phyloP scores from a whole-genome alignment of 2,888 invertebrate genomes.

The Cartodere bifasciata region DNA sequence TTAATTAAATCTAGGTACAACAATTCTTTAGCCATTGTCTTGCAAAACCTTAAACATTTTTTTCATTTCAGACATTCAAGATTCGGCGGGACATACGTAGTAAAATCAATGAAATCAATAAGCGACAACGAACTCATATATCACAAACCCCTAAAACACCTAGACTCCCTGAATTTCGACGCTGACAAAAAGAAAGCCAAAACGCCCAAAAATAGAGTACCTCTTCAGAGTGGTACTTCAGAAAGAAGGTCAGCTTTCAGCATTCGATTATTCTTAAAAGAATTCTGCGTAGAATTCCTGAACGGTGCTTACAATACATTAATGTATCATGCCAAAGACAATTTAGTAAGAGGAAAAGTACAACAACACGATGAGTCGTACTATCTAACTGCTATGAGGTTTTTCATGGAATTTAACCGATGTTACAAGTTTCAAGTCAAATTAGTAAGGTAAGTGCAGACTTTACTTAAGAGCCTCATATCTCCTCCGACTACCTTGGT shows the following conservation, averaged over 20 bases:
- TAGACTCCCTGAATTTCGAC: constrained; percentile 68
- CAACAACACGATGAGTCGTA: constrained; percentile 85
- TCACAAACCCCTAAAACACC: constrained; percentile 71
- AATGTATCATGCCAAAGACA: constrained; percentile 78
- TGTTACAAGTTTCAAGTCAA: constrained; percentile 76
- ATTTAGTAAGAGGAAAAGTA: constrained; percentile 51
- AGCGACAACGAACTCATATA: constrained; percentile 76
- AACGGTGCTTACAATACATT: constrained; percentile 86
- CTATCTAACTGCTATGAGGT: constrained; percentile 86
- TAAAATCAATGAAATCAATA: constrained; percentile 88
- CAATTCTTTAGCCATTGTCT: constrained; percentile 6
- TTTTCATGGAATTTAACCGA: constrained; percentile 97
- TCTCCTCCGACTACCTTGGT: too few relatives aligned
- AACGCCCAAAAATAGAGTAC: constrained; percentile 64
- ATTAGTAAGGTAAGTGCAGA: constrained; percentile 62
- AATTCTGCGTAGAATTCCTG: constrained; percentile 88
- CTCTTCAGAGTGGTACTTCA: constrained; percentile 47
- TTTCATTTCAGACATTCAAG: constrained; percentile 61
- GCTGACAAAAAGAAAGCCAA: constrained; percentile 53
- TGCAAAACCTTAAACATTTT: too few relatives aligned
- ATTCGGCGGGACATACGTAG: constrained; percentile 87
- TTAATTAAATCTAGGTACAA: too few relatives aligned
- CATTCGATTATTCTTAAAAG: constrained; percentile 79
- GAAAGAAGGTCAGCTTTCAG: constrained; percentile 79
- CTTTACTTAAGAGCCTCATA: too few relatives aligned